These are phyloP conservation scores for Meriones psammophilus DNA, from an alignment of 2,797 vertebrate genomes.

Conservation along the genomic window DNA sequence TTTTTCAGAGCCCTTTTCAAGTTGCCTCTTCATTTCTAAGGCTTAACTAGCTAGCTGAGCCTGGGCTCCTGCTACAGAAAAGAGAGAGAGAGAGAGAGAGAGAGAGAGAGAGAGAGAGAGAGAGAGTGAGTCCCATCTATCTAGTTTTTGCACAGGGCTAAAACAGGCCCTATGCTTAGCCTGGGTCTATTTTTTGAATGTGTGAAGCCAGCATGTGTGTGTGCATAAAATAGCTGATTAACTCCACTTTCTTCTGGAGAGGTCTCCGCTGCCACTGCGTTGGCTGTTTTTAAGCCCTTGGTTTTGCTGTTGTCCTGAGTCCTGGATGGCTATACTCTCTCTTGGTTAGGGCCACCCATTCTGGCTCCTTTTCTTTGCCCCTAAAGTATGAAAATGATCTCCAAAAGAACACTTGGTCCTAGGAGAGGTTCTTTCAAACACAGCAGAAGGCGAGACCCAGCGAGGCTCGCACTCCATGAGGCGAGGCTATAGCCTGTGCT, in stretches of 20 bases:
- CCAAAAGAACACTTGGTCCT: background rate
- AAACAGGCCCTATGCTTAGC: conserved; percentile 71
- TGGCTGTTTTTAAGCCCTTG: background rate
- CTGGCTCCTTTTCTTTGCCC: conserved; percentile 9
- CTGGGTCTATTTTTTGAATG: conserved; percentile 69
- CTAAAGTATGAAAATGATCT: background rate
- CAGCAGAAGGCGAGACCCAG: conserved; percentile 65
- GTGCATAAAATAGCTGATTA: conserved; percentile 81
- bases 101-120: background rate
- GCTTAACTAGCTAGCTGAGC: background rate
- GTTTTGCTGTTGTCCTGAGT: background rate
- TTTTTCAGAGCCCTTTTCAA: conserved; percentile 1
- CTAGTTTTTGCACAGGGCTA: conserved; percentile 59
- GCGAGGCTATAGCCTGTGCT: conserved; percentile 4
- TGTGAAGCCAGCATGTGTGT: conserved; percentile 77
- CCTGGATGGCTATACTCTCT: background rate
- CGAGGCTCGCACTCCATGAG: conserved; percentile 39
- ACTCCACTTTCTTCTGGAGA: conserved; percentile 7
- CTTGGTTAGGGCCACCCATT: background rate
- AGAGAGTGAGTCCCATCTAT: conserved; percentile 11
- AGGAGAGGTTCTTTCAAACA: conserved; percentile 16
- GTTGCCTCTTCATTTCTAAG: conserved; percentile 4
- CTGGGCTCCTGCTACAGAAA: background rate
- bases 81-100: background rate
- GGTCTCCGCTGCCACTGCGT: conserved; percentile 2